Percentiles rank a stretch among this genome's conserved stretches.
phyloP scores from a whole-genome alignment of 2,888 invertebrate genomes.

The Callimorpha dominula region DNA sequence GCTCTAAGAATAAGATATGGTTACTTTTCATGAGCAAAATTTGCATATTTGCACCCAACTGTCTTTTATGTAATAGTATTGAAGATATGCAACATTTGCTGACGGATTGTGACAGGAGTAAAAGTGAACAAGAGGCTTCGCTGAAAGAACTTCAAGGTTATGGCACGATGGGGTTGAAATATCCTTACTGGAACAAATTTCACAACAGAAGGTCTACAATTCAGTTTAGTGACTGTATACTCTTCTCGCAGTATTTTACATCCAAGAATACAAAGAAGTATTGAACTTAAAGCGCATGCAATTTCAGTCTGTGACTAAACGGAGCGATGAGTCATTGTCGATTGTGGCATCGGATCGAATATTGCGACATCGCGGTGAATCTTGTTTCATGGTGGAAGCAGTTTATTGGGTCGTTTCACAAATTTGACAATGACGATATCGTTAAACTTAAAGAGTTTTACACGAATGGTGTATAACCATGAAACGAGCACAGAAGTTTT shows the following conservation, averaged over 20 bases:
- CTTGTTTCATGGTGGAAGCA: background rate
- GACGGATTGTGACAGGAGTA: too few species aligned
- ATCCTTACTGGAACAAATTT: too few species aligned
- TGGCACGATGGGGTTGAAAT: too few species aligned
- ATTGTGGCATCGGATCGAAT: background rate
- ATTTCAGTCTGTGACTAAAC: background rate
- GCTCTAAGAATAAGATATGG: too few species aligned
- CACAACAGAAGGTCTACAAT: background rate
- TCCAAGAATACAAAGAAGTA: background rate
- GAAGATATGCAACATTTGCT: too few species aligned
- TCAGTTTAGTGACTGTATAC: background rate
- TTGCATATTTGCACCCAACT: too few species aligned
- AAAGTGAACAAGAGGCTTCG: too few species aligned
- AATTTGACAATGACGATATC: background rate
- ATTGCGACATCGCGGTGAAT: conserved; percentile 6
- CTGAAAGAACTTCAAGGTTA: too few species aligned
- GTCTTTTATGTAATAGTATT: too few species aligned
- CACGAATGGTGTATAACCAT: background rate
- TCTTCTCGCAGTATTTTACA: background rate
- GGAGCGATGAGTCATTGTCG: conserved; percentile 4
- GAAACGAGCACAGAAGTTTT: background rate
- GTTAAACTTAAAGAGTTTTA: background rate
- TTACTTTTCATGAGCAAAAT: too few species aligned
- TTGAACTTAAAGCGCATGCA: conserved; percentile 4
- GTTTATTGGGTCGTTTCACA: background rate